phyloP scores from a whole-genome alignment of 2,888 invertebrate genomes.

The Ophion slaviceki region DNA sequence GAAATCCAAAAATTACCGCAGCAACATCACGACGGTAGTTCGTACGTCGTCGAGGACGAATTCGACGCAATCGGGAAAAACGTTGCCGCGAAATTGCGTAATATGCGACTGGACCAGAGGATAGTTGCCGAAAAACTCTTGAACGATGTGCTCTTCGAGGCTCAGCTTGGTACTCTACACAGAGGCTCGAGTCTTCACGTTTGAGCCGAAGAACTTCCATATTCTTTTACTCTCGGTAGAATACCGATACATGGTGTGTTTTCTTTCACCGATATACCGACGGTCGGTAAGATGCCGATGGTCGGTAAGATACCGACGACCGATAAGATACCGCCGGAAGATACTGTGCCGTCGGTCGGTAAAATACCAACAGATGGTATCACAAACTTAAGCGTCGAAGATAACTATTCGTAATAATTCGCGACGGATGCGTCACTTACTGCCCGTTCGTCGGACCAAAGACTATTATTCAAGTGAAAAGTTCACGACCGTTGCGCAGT shows the following conservation, averaged over 20 bases:
- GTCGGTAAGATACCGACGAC: too few relatives aligned
- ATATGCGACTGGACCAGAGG: constrained; percentile 82
- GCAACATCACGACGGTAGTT: constrained; percentile 75
- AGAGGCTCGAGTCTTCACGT: constrained; percentile 82
- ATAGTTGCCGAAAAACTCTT: constrained; percentile 83
- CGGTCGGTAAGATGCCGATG: too few relatives aligned
- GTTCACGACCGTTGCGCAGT: background rate
- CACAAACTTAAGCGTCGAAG: background rate
- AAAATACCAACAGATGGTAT: background rate
- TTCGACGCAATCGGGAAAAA: constrained; percentile 82
- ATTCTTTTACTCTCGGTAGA: background rate
- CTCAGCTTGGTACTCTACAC: constrained; percentile 82
- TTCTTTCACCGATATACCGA: too few relatives aligned
- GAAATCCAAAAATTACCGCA: constrained; percentile 72
- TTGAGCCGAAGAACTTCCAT: constrained; percentile 64
- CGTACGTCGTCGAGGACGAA: constrained; percentile 79
- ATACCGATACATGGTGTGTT: background rate
- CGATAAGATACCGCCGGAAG: too few relatives aligned
- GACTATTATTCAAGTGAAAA: background rate
- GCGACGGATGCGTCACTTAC: background rate
- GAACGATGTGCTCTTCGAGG: constrained; percentile 84
- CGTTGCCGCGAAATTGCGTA: constrained; percentile 83
- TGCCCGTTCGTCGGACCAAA: background rate
- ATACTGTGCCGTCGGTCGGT: too few relatives aligned
- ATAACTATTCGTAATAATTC: background rate